Conservation (phyloP, 2,797 vertebrate species). For the Lacerta viridis region DNA sequence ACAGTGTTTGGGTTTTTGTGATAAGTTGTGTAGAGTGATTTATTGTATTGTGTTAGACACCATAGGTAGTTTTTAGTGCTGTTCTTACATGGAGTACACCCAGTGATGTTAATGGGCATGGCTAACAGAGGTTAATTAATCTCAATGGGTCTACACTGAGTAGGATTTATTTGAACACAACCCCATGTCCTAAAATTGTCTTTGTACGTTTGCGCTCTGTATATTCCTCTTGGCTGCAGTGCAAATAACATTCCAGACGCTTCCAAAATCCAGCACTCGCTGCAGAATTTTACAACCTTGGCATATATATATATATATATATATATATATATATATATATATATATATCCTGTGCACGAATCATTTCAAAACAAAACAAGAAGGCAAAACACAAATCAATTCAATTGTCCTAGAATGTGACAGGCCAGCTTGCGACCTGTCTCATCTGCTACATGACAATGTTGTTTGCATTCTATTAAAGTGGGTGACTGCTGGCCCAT, state of each 20-base stretch:
- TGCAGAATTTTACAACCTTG: neutral
- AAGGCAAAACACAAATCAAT: constrained; percentile 56
- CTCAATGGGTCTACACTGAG: too few relatives aligned
- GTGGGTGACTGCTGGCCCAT: constrained; percentile 8
- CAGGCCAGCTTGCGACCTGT: constrained; percentile 54
- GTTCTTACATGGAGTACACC: too few relatives aligned
- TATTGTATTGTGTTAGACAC: too few relatives aligned
- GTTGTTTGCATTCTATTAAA: constrained; percentile 60
- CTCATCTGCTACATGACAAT: constrained; percentile 45
- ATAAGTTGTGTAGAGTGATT: too few relatives aligned
- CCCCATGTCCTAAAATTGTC: neutral
- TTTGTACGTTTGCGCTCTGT: neutral
- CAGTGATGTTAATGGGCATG: too few relatives aligned
- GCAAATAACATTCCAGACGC: neutral
- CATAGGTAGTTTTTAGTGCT: too few relatives aligned
- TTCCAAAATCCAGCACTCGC: neutral
- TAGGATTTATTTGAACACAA: too few relatives aligned
- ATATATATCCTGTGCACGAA: constrained; percentile 8
- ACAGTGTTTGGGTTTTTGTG: too few relatives aligned
- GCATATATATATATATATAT: neutral
- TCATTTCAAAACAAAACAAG: constrained; percentile 50
- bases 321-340: neutral
- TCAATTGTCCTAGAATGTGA: constrained; percentile 50
- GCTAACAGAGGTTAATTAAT: too few relatives aligned
- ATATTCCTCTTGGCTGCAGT: too few relatives aligned